Evolutionary conservation across 2,113 vertebrate genomes (phyloP).

Genomic region (Saguinus midas): DNA sequence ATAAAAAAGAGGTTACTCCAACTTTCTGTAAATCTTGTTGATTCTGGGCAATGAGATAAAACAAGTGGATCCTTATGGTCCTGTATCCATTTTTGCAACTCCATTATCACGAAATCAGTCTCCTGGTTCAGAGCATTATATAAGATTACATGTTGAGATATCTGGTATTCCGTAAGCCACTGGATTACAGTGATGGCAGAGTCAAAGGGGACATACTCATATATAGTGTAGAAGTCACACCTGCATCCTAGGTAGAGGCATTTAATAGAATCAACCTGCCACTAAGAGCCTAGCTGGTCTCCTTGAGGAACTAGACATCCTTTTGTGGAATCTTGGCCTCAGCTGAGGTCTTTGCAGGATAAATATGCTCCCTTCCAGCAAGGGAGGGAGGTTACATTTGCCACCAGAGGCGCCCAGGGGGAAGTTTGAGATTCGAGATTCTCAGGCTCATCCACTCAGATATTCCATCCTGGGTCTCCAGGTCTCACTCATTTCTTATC

Average conservation of each 20-base stretch:
- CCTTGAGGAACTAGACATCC: neutral
- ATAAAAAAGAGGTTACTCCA: neutral
- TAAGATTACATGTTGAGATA: neutral
- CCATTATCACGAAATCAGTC: neutral
- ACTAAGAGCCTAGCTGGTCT: neutral
- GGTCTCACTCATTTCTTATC: neutral
- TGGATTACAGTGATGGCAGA: neutral
- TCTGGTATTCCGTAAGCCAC: neutral
- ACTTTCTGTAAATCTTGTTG: neutral
- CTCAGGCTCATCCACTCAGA: neutral
- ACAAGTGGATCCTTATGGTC: neutral
- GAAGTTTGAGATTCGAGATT: neutral
- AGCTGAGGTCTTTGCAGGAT: neutral
- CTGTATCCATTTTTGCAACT: neutral
- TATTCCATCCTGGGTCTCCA: neutral
- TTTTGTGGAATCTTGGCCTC: neutral
- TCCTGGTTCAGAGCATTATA: neutral
- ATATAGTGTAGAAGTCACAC: neutral
- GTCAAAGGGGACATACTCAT: neutral
- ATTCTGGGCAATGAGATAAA: neutral
- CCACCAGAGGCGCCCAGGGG: neutral
- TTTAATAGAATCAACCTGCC: neutral
- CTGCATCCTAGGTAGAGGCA: neutral
- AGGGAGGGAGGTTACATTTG: neutral
- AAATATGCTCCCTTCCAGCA: neutral